Conservation (phyloP, 2,888 invertebrate species). For the Candidula unifasciata region DNA sequence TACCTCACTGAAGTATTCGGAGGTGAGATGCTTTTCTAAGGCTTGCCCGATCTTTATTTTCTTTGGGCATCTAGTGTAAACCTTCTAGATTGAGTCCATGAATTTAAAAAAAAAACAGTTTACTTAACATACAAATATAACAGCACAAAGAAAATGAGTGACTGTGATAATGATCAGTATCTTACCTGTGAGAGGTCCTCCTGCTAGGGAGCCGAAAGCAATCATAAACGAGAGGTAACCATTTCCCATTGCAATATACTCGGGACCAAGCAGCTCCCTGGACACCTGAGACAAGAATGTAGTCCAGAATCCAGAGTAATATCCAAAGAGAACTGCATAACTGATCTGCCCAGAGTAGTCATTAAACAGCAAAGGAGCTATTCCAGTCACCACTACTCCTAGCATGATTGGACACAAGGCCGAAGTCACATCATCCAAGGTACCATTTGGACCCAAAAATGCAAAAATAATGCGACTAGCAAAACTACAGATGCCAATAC, state of each 20-base stretch:
- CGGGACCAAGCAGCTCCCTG: conserved; percentile 70
- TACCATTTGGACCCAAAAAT: conserved; percentile 73
- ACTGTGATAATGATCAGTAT: not conserved
- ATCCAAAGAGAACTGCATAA: conserved; percentile 73
- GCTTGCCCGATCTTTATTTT: too few species aligned
- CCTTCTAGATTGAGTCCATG: too few species aligned
- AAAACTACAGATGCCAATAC: conserved; percentile 72
- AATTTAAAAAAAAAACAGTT: too few species aligned
- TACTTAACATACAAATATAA: too few species aligned
- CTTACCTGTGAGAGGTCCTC: conserved; percentile 73
- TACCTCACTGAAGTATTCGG: too few species aligned
- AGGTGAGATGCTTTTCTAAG: too few species aligned
- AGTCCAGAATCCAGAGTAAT: conserved; percentile 76
- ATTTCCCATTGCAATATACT: conserved; percentile 73
- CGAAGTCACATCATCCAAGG: conserved; percentile 73
- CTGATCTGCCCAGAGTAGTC: conserved; percentile 74
- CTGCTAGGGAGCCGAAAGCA: conserved; percentile 70
- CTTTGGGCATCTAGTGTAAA: too few species aligned
- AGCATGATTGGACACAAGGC: conserved; percentile 71
- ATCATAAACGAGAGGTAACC: conserved; percentile 74
- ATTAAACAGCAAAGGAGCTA: conserved; percentile 72
- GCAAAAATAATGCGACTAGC: conserved; percentile 72
- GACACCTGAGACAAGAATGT: conserved; percentile 73
- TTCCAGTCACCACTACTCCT: conserved; percentile 73
- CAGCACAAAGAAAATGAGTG: too few species aligned